Evolutionary conservation across 2,888 invertebrate genomes (phyloP).

Genomic region (Eilema sororculum): DNA sequence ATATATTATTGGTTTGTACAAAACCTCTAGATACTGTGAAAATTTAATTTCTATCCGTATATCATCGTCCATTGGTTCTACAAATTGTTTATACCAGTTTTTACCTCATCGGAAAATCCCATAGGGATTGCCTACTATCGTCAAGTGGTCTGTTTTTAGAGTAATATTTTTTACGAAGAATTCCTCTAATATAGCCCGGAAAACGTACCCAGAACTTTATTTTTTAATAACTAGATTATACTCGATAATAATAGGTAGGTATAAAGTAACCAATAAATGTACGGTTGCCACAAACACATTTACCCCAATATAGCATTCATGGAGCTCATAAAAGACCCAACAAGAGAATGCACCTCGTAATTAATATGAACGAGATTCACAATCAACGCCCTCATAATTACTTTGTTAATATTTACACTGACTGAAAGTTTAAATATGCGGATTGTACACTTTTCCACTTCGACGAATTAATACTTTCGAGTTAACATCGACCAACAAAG

Average conservation of each 20-base stretch:
- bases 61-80: neutral
- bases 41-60: neutral
- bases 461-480: constrained; percentile 79
- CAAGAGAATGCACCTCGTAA: constrained; percentile 53
- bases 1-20: neutral
- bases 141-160: no score
- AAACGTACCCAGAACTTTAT: no score
- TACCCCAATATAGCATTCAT: constrained; percentile 31
- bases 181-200: neutral
- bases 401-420: constrained; percentile 76
- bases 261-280: neutral
- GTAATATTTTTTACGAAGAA: no score
- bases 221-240: neutral
- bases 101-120: neutral
- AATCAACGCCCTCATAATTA: constrained; percentile 75
- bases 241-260: neutral
- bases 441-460: constrained; percentile 82
- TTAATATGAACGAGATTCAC: constrained; percentile 64
- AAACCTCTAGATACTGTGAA: neutral
- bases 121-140: no score
- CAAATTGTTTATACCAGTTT: no score
- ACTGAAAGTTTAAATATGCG: constrained; percentile 76
- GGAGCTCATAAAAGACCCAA: constrained; percentile 33
- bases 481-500: constrained; percentile 80
- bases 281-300: constrained; percentile 6